A percentile compares a stretch with the other conserved stretches of the same genome.
Evolutionary conservation across 1,140 invertebrate species (phyloP).

Genomic region (Solenopsis fugax): DNA sequence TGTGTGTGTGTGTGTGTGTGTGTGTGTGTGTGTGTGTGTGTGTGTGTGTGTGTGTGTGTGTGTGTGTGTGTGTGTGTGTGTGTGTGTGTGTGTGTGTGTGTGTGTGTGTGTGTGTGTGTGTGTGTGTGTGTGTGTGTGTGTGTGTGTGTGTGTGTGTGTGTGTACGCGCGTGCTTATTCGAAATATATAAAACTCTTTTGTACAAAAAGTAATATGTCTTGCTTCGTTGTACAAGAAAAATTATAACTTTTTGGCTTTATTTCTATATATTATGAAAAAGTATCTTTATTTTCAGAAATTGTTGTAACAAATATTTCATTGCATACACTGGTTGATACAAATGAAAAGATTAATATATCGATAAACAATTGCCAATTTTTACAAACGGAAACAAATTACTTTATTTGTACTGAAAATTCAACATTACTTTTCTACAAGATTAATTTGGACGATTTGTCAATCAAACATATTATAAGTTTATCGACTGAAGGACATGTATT

Average conservation of each 20-base stretch:
- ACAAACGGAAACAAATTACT: constrained; percentile 47
- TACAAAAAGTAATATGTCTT: background rate
- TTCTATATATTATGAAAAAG: background rate
- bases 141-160: too few relatives aligned
- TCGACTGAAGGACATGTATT: constrained; percentile 46
- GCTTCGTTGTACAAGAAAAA: background rate
- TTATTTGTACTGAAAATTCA: constrained; percentile 54
- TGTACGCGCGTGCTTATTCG: too few relatives aligned
- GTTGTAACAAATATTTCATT: constrained; percentile 70
- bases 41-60: too few relatives aligned
- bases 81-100: too few relatives aligned
- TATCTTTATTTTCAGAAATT: constrained; percentile 72
- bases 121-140: too few relatives aligned
- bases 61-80: too few relatives aligned
- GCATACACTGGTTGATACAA: constrained; percentile 22
- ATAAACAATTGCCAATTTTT: constrained; percentile 69
- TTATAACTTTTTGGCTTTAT: background rate
- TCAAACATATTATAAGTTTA: background rate
- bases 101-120: too few relatives aligned
- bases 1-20: background rate
- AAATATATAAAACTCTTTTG: background rate
- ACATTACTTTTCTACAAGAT: constrained; percentile 62
- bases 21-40: too few relatives aligned
- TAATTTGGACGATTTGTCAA: background rate
- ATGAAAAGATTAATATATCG: constrained; percentile 6